phyloP scores from a whole-genome alignment of 2,888 invertebrate genomes.

The Mimachlamys varia region DNA sequence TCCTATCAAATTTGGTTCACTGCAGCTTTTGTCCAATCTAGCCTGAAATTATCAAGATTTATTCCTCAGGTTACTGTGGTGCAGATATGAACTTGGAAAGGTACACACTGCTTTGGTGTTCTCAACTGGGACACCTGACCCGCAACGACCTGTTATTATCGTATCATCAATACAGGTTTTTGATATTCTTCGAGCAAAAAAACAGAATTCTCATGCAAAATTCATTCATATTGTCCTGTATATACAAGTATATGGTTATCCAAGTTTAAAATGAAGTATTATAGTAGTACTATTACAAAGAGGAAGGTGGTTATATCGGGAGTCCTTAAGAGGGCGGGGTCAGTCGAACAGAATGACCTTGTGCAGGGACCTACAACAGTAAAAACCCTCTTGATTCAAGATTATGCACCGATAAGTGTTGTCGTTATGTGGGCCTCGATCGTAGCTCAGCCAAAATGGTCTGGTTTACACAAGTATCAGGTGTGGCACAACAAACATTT shows the following conservation, averaged over 20 bases:
- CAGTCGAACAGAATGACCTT: not conserved
- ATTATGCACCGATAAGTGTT: constrained; percentile 4
- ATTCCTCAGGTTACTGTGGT: not conserved
- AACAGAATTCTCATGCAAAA: not conserved
- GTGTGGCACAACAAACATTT: constrained; percentile 1
- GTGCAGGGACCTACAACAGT: not conserved
- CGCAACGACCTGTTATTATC: not conserved
- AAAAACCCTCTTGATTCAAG: not conserved
- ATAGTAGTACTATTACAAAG: not conserved
- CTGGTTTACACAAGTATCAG: constrained; percentile 12
- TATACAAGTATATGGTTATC: not conserved
- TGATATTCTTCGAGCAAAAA: not conserved
- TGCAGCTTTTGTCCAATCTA: constrained; percentile 12
- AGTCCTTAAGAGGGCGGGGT: not conserved
- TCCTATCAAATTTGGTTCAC: not conserved
- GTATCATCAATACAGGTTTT: not conserved
- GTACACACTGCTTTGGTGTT: not conserved
- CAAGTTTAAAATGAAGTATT: not conserved
- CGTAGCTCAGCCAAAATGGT: constrained; percentile 3
- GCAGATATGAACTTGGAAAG: constrained; percentile 18
- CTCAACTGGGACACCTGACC: not conserved
- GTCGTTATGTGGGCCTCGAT: not conserved
- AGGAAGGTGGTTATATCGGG: not conserved
- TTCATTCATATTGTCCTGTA: not conserved
- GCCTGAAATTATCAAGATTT: constrained; percentile 16